Base-by-base conservation (phyloP, 2,797 vertebrate species). In the Hippopotamyrus pictus region DNA sequence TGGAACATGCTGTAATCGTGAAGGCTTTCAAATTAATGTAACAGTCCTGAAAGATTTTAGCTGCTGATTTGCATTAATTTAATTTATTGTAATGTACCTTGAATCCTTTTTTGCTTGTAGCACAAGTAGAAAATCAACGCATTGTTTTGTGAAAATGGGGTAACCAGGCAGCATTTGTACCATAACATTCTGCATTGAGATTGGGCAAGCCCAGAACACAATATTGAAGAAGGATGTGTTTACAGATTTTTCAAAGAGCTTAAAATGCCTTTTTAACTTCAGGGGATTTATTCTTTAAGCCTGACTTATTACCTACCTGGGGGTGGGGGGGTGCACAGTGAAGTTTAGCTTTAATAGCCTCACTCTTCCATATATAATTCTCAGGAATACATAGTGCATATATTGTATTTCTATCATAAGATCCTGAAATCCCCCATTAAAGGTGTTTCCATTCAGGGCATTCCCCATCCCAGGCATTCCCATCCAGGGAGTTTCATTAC, bases 61-160 rank as follows among this genome's bases (percentile, higher is more conserved):
- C 83, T 85, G 48, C 50, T 50, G 46, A 85, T 85, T 29, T 85
- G 12, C 83, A 85, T 85, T 85, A 85, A 85, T 85, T 85, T 51
- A 50, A 85, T 85, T 85, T 50, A 51, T 22, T 85, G 5, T 25
- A 79, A 79, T 41, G 73, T 44, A 44, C 73, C 73, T 79, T 44
- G 33, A 41, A 79, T 79, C 17, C 11, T 51, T 85, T 85, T 22
- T 84, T 14, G 41, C 48, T 84, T 25, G 22, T 51, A 85, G 83
- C 46, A 85, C 22, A 22, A 85, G n/a, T 85, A 29, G 11, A 46
- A 14, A 51, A 50, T 85, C 83, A 53, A 85, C 22, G 5, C 46
- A 51, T 51, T 50, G 48, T 85, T 85, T 51, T 50, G 48, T 51
- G 3, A 53, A 50, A 85, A 85, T 50, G 46, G 48, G 50, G 83